phyloP scores from a whole-genome alignment of 2,113 vertebrate genomes.

The Microcebus griseorufus region DNA sequence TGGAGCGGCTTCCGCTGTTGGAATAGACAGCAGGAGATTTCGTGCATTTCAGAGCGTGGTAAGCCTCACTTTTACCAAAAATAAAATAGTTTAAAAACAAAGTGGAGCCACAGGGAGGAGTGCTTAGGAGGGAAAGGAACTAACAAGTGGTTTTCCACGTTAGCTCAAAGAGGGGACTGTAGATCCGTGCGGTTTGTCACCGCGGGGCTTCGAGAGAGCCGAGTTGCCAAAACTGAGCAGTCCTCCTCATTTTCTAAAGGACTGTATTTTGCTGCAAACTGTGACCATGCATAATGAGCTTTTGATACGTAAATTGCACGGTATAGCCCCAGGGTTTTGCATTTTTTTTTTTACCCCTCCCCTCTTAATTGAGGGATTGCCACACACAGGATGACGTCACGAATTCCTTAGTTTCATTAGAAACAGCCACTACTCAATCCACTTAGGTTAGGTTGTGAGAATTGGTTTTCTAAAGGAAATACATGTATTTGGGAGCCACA shows the following conservation, averaged over 20 bases:
- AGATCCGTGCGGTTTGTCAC: conserved; percentile 60
- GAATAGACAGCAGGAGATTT: conserved; percentile 9
- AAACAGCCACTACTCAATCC: conserved; percentile 68
- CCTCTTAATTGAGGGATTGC: conserved; percentile 57
- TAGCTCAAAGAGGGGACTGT: conserved; percentile 66
- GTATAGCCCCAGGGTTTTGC: conserved; percentile 38
- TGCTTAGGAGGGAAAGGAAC: background rate
- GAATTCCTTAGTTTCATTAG: conserved; percentile 76
- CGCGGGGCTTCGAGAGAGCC: background rate
- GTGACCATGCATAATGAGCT: conserved; percentile 34
- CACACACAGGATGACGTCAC: conserved; percentile 63
- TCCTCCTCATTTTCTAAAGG: conserved; percentile 30
- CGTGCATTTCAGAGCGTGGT: conserved; percentile 4
- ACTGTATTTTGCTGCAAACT: conserved; percentile 1
- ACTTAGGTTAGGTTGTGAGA: conserved; percentile 56
- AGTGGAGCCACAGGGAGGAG: conserved; percentile 25
- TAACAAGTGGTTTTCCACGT: conserved; percentile 72
- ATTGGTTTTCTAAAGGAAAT: conserved; percentile 66
- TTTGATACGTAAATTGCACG: background rate
- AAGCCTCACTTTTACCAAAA: conserved; percentile 54
- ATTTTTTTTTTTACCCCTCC: conserved; percentile 35
- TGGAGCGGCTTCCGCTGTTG: background rate
- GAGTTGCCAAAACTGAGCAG: conserved; percentile 42
- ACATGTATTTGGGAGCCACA: conserved; percentile 76
- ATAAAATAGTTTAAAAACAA: conserved; percentile 61